Conservation (phyloP, 2,888 invertebrate species). For the Nineta flava region DNA sequence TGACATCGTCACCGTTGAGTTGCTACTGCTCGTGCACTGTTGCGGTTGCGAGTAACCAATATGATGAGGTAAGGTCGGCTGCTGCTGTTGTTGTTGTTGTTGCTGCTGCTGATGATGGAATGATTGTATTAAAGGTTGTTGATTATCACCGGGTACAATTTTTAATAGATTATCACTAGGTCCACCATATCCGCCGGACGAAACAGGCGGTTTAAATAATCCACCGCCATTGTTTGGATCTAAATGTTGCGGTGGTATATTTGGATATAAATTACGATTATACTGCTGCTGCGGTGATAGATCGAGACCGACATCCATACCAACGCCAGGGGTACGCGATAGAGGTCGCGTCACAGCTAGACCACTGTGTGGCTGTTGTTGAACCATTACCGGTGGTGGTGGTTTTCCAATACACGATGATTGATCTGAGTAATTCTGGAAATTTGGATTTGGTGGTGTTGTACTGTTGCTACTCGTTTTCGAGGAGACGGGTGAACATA, state of each 20-base stretch:
- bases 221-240: not conserved
- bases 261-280: slow-evolving; percentile 21
- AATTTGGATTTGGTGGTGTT: slow-evolving; percentile 31
- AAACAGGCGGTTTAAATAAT: slow-evolving; percentile 9
- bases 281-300: not conserved
- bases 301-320: not conserved
- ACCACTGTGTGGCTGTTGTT: slow-evolving; percentile 18
- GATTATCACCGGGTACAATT: slow-evolving; percentile 24
- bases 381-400: slow-evolving; percentile 15
- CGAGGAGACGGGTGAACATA: slow-evolving; percentile 60
- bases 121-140: slow-evolving; percentile 18
- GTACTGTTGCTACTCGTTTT: slow-evolving; percentile 38
- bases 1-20: slow-evolving; percentile 35
- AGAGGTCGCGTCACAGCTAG: slow-evolving; percentile 25
- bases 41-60: slow-evolving; percentile 5
- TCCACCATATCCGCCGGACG: slow-evolving; percentile 12
- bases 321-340: not conserved
- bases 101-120: slow-evolving; percentile 3
- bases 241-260: slow-evolving; percentile 18
- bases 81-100: too few relatives aligned
- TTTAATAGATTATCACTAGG: slow-evolving; percentile 24
- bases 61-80: slow-evolving; percentile 19
- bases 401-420: slow-evolving; percentile 17
- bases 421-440: slow-evolving; percentile 7
- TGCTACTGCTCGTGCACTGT: slow-evolving; percentile 10